Evolutionary conservation across 2,797 vertebrate genomes (phyloP).

Genomic region (Chiloscyllium punctatum): DNA sequence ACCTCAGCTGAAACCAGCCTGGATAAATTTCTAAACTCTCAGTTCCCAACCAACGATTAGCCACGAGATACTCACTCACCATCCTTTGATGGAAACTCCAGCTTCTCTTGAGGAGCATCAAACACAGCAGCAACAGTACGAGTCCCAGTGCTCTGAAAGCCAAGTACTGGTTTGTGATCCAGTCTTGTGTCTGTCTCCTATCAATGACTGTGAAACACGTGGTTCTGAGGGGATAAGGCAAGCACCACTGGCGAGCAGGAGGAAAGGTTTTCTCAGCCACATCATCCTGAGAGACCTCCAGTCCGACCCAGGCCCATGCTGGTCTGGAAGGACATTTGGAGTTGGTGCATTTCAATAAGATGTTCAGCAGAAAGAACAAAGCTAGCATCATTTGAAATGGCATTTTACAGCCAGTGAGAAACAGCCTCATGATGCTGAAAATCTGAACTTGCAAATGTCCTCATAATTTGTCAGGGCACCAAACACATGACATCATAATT

Average conservation of each 20-base stretch:
- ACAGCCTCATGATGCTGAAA: neutral
- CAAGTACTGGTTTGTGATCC: neutral
- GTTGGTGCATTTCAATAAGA: neutral
- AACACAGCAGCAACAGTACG: neutral
- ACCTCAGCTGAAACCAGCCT: neutral
- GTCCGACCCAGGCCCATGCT: neutral
- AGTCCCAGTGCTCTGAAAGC: neutral
- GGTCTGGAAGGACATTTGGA: neutral
- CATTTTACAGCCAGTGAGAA: neutral
- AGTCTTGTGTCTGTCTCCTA: neutral
- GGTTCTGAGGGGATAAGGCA: neutral
- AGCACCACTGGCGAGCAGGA: neutral
- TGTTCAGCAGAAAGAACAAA: neutral
- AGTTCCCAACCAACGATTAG: no score
- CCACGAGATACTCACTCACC: neutral
- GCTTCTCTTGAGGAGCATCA: neutral
- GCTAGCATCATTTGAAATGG: neutral
- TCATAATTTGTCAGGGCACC: neutral
- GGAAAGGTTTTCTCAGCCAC: neutral
- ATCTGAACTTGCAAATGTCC: neutral
- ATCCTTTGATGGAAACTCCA: neutral
- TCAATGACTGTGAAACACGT: neutral
- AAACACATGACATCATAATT: neutral
- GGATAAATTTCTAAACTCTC: neutral
- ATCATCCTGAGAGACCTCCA: constrained; percentile 1